Evolutionary conservation across 2,888 invertebrate species (phyloP), one percentile per base, ranked within the genome.

Genomic region (Stratiomys singularior): DNA sequence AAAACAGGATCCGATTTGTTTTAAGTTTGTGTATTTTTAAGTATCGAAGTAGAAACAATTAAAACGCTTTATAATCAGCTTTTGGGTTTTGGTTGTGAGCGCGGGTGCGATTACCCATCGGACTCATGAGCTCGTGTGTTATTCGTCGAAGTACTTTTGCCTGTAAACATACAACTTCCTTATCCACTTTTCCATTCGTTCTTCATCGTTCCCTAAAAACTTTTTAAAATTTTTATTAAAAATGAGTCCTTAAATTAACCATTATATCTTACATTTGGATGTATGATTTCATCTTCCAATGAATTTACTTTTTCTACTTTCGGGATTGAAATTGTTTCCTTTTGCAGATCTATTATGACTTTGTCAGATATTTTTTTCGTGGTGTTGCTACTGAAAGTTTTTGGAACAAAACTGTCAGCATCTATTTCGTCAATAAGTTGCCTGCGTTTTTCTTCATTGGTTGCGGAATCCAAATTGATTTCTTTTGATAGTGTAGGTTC

Each of bases 1-100:
- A 90, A 90, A 88, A 93, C 95, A 13, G 96, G 96, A 78, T 90
- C 92, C n/a, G 96, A 96, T 88, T 90, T 96, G 83, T 95, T 95
- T 81, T 87, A 85, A 82, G 47, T 37, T 72, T n/a, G 4, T 52
- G 15, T 52, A 13, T 52, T 9, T 52, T 18, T 18, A 52, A 13
- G 15, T 52, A n/a, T 44, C 7, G 44, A 7, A 44, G 13, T 44
- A 44, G 13, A 44, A 44, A 7, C 13, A 13, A 52, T 18, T 13
- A 52, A 18, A 37, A n/a, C n/a, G n/a, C n/a, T n/a, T n/a, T n/a
- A 9, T 13, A 44, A 44, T 44, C 13, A 9, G 44, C 7, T 44
- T 44, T 44, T 44, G 44, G 13, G 44, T 44, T 44, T n/a, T n/a
- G n/a, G n/a, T n/a, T n/a, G n/a, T n/a, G n/a, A n/a, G n/a, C n/a